phyloP scores from a whole-genome alignment of 2,113 vertebrate species.

The Ursus arctos region DNA sequence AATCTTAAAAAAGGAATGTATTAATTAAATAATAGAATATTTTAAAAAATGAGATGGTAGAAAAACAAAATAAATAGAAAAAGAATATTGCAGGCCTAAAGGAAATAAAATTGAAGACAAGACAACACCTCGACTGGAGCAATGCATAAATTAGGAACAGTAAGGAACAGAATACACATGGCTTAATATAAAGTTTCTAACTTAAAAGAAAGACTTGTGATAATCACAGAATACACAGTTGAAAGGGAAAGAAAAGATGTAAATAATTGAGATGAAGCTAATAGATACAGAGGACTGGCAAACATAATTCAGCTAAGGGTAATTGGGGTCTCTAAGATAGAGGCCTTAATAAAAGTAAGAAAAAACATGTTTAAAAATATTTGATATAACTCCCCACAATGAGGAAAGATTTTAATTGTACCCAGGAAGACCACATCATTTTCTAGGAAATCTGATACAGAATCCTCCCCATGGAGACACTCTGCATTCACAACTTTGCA shows the following conservation, averaged over 20 bases:
- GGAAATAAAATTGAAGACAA: neutral
- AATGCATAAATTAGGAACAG: neutral
- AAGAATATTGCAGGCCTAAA: neutral
- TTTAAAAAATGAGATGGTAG: neutral
- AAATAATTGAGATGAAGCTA: constrained; percentile 20
- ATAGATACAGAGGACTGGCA: neutral
- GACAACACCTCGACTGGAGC: neutral
- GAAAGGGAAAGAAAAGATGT: neutral
- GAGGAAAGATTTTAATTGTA: neutral
- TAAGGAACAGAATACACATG: neutral
- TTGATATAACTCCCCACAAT: neutral
- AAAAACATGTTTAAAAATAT: constrained; percentile 1
- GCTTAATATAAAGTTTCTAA: constrained; percentile 23
- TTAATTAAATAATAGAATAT: neutral
- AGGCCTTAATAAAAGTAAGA: neutral
- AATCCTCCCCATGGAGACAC: neutral
- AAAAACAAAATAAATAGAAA: neutral
- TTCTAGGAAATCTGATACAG: neutral
- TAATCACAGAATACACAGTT: neutral
- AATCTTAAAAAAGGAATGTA: neutral
- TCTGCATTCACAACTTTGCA: neutral
- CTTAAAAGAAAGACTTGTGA: neutral
- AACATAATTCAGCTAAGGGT: neutral
- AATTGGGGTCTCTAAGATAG: neutral
- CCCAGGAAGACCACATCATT: neutral